Evolutionary conservation across 23 tunicate species (phyloP), one percentile per base, ranked within the genome.

Genomic region (Oikopleura vanhoeffeni): DNA sequence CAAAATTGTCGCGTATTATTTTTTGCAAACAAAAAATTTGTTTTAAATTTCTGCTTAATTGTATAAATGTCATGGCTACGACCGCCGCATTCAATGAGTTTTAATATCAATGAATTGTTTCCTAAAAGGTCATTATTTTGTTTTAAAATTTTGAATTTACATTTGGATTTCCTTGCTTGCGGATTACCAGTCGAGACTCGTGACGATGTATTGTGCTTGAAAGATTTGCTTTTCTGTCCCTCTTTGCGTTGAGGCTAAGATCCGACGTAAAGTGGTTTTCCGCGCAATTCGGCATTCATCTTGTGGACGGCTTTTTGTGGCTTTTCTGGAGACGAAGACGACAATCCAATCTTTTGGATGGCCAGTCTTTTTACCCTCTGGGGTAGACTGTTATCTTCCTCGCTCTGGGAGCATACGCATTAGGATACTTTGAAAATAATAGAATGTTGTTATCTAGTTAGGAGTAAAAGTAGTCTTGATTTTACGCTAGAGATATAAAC

Each of bases 221-320:
- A n/a, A 94, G 89, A 76, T 94, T 95, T 28, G 98, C 98, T 83
- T 94, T 94, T 4, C 98, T 86, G 40, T 94, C 98, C n/a, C 42
- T 94, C 98, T 38, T 92, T 85, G 8, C 98, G 90, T 42, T 94
- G 98, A 0, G 98, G 95, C 83, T n/a, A n/a, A n/a, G 90, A 83
- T 4, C 96, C 98, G 39, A 94, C 98, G 76, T 94, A 94, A 76
- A 94, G 85, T 40, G 98, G 98, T 57, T 90, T 94, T 0, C 89
- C 87, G 64, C 98, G 95, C 39, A 94, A 89, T 4, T 91, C 85
- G 30, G 95, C 98, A 60, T 94, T 94, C 98, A 94, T 94, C 84
- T 90, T 95, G 1, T 95, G 90, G 57, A 94, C 98, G 40, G 98
- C 98, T 83, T 94, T 94, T 38, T 95, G 90, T 28, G 98, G 95